These are phyloP conservation scores for Taurulus bubalis DNA, from an alignment of 2,113 vertebrate genomes.

Conservation along the genomic window DNA sequence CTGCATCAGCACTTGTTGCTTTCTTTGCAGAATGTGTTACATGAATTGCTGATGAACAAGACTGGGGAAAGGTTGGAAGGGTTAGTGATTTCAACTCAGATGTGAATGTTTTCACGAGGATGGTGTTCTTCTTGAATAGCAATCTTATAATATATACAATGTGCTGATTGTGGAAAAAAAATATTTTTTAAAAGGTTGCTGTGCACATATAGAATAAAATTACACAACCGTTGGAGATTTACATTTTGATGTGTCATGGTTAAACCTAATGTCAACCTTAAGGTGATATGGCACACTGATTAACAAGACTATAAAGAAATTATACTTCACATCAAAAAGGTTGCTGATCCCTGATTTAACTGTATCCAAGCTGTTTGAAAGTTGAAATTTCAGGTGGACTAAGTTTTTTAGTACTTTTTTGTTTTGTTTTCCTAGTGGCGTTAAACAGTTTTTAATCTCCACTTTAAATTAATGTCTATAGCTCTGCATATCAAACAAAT, in stretches of 20 bases:
- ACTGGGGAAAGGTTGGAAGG: neutral
- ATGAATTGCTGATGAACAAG: neutral
- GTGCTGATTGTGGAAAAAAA: neutral
- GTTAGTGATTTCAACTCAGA: neutral
- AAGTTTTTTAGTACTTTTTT: neutral
- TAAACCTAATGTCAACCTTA: neutral
- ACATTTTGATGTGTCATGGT: neutral
- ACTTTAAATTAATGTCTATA: conserved; percentile 6
- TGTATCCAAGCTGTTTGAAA: neutral
- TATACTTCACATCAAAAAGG: neutral
- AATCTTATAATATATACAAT: neutral
- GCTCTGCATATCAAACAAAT: conserved; percentile 27
- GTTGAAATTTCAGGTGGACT: neutral
- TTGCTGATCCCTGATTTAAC: neutral
- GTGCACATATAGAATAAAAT: neutral
- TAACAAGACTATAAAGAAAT: neutral
- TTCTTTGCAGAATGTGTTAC: neutral
- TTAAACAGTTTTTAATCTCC: conserved; percentile 29
- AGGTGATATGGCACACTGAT: too few species aligned
- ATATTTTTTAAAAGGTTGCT: neutral
- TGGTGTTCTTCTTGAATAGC: neutral
- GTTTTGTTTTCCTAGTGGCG: conserved; percentile 9
- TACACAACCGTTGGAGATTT: neutral
- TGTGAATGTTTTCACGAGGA: neutral
- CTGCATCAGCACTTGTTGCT: neutral